Percentiles rank a stretch among this genome's conserved stretches.
These are phyloP conservation scores for Pocillopora meandrina DNA, from an alignment of 92 coral and sea anemone genomes.

Conservation along the genomic window DNA sequence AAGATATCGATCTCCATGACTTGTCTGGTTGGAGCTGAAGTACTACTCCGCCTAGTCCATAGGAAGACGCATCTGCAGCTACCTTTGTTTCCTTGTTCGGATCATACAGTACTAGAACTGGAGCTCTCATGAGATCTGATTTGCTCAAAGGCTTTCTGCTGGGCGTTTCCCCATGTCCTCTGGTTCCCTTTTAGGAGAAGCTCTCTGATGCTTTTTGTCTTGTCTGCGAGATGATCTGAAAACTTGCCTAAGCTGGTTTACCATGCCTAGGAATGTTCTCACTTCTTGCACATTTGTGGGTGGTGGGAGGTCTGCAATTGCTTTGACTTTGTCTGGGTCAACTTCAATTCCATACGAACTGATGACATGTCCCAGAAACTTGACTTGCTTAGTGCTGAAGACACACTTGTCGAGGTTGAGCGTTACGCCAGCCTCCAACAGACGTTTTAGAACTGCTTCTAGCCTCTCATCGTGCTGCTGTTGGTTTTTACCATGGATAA, in stretches of 20 bases:
- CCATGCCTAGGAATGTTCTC: slow-evolving; percentile 15
- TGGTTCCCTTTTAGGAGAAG: slow-evolving; percentile 24
- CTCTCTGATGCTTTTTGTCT: slow-evolving; percentile 48
- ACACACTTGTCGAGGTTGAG: slow-evolving; percentile 44
- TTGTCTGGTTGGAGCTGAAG: slow-evolving; percentile 18
- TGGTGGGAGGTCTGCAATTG: slow-evolving; percentile 28
- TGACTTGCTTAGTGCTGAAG: slow-evolving; percentile 34
- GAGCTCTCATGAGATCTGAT: not conserved
- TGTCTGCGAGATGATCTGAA: slow-evolving; percentile 39
- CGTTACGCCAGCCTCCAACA: slow-evolving; percentile 43
- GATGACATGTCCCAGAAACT: slow-evolving; percentile 33
- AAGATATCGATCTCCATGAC: slow-evolving; percentile 38
- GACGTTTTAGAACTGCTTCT: slow-evolving; percentile 53
- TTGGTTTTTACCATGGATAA: slow-evolving; percentile 50
- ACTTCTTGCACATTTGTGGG: not conserved
- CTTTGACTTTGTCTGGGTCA: slow-evolving; percentile 14
- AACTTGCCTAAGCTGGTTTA: slow-evolving; percentile 47
- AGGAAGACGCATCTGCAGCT: slow-evolving; percentile 21
- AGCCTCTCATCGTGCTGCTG: not conserved
- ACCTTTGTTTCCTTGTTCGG: not conserved
- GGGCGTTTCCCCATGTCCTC: slow-evolving; percentile 35
- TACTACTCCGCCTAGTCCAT: slow-evolving; percentile 35
- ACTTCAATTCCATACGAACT: not conserved
- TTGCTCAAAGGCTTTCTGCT: not conserved
- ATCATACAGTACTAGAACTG: not conserved